phyloP scores from a whole-genome alignment of 2,113 vertebrate species.

The Datnioides undecimradiatus region DNA sequence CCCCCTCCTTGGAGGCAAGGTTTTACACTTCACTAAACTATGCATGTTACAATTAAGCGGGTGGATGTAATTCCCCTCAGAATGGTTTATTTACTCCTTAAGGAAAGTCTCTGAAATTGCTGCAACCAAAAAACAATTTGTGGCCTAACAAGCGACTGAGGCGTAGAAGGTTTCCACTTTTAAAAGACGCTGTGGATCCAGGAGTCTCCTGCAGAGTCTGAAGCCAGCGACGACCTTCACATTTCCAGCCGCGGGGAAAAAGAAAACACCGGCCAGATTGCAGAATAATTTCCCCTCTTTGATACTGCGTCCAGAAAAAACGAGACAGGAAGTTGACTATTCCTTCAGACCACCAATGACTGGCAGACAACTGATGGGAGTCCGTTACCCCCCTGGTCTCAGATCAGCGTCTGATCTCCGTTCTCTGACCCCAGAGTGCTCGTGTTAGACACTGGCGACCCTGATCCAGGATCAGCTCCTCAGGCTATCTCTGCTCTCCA shows the following conservation, averaged over 20 bases:
- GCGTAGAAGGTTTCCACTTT: constrained; percentile 50
- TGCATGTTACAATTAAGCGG: constrained; percentile 67
- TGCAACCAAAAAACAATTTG: constrained; percentile 75
- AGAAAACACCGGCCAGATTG: constrained; percentile 85
- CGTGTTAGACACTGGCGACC: neutral
- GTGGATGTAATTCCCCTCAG: constrained; percentile 69
- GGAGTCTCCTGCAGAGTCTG: constrained; percentile 44
- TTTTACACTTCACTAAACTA: constrained; percentile 63
- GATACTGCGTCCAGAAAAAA: constrained; percentile 83
- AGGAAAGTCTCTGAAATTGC: constrained; percentile 68
- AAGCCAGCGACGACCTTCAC: constrained; percentile 64
- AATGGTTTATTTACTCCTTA: constrained; percentile 71
- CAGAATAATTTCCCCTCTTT: constrained; percentile 85
- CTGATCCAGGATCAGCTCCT: constrained; percentile 64
- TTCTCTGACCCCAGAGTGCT: constrained; percentile 13
- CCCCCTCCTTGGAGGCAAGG: constrained; percentile 34
- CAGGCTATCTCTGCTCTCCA: constrained; percentile 39
- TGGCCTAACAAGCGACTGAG: constrained; percentile 55
- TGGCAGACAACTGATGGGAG: constrained; percentile 40
- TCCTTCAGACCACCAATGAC: constrained; percentile 83
- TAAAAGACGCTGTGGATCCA: constrained; percentile 35
- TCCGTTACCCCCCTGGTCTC: constrained; percentile 38
- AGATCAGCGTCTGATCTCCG: constrained; percentile 60
- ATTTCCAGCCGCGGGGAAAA: constrained; percentile 73
- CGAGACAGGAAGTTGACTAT: constrained; percentile 87